Percentiles rank a stretch among this genome's conserved stretches.
phyloP scores from a whole-genome alignment of 2,113 vertebrate species.

The Sorex araneus region DNA sequence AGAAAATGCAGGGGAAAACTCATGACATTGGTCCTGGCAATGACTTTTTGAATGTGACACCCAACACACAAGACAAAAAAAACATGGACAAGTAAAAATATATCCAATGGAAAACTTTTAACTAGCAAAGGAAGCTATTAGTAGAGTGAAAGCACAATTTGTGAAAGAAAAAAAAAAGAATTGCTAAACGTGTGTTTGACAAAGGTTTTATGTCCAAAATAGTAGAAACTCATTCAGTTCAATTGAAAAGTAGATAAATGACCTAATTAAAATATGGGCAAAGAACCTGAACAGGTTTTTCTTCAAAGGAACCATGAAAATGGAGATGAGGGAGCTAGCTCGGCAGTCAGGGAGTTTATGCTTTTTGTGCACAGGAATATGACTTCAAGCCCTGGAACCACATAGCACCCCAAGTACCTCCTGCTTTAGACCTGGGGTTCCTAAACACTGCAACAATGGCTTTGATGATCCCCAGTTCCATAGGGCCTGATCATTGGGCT shows the following conservation, averaged over 20 bases:
- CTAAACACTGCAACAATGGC: no score
- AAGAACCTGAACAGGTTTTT: not conserved
- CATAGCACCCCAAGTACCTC: no score
- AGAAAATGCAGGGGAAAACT: not conserved
- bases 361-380: no score
- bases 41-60: not conserved
- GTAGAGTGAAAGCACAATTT: not conserved
- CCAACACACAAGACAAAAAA: not conserved
- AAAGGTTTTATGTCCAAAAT: not conserved
- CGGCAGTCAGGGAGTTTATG: no score
- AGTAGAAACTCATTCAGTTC: not conserved
- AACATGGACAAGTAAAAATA: not conserved
- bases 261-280: not conserved
- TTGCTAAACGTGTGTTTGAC: constrained; percentile 17
- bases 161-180: not conserved
- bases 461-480: no score
- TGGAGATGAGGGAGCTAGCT: not conserved
- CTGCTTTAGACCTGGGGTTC: no score
- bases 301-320: not conserved
- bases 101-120: not conserved
- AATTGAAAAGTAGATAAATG: not conserved
- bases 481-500: no score
- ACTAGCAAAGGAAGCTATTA: not conserved
- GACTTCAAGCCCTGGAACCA: no score
- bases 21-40: not conserved